Base-by-base conservation (phyloP, 1,140 invertebrate species). In the Drosophila rufa region DNA sequence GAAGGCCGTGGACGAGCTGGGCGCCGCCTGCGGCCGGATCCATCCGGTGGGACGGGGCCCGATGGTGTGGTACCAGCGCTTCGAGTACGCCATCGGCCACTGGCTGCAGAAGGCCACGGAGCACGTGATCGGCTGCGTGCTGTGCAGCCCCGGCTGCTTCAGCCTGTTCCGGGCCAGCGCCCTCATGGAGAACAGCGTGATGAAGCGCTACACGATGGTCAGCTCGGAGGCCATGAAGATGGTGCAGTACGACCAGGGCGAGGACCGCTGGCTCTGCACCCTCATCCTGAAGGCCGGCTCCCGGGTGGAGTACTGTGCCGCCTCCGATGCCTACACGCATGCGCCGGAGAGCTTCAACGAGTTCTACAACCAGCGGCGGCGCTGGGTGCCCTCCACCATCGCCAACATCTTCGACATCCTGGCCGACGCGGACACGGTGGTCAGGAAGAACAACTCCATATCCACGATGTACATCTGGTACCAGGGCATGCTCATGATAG, bases 21-120 rank as follows among this genome's bases (percentile, higher is more conserved):
- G 97, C 17, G 97, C 97, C 11, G 98, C 97, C 42, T 99, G 98
- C 93, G 98, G 98, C 3, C 94, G 98, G 74, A 98, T 99, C 85
- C 98, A 99, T 94, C 98, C 98, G 0, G 95, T 98, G 64, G 98
- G 98, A 6, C 94, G 95, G 70, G 97, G 97, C 64, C 96, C 97
- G 3, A 97, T 98, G 95, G 96, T 97, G 19, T 98, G 97, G 97
- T 98, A 98, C 84, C 98, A 98, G 93, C 96, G 97, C 91, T 98
- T 98, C 86, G 98, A 98, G 93, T 98, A 98, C 85, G 97, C 98
- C 4, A 96, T 98, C 84, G 97, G 91, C 2, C 98, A 98, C 94
- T 98, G 98, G 98, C 95, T 98, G 48, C 98, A 98, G 94, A 98
- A 98, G 92, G 97, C 98, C n/a, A 98, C 98, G 0, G 98, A 98